phyloP scores from a whole-genome alignment of 1,140 invertebrate species.

The Colletes gigas region DNA sequence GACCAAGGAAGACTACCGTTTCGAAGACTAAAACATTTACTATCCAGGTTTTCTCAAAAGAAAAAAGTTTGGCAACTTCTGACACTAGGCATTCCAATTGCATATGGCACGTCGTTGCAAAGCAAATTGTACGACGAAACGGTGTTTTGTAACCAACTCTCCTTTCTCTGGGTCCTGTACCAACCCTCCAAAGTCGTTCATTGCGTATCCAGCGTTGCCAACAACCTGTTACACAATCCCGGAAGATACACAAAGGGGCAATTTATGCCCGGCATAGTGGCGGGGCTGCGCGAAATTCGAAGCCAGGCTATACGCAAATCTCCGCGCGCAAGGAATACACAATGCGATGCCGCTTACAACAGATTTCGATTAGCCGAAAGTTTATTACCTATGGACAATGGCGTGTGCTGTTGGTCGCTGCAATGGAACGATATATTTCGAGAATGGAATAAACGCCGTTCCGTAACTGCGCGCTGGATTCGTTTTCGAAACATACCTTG shows the following conservation, averaged over 20 bases:
- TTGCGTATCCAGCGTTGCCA: slow-evolving; percentile 51
- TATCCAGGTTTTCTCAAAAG: too few relatives aligned
- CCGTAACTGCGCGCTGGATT: background rate
- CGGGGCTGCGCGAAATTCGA: slow-evolving; percentile 32
- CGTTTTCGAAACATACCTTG: slow-evolving; percentile 22
- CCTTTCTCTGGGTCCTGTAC: background rate
- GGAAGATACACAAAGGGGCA: slow-evolving; percentile 55
- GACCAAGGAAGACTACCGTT: too few relatives aligned
- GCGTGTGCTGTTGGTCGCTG: background rate
- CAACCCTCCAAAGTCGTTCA: slow-evolving; percentile 25
- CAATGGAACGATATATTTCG: background rate
- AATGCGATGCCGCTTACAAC: slow-evolving; percentile 39
- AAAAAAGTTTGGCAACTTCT: too few relatives aligned
- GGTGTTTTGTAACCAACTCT: slow-evolving; percentile 31
- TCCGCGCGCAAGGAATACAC: slow-evolving; percentile 47
- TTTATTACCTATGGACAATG: slow-evolving; percentile 49
- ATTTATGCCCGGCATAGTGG: slow-evolving; percentile 45
- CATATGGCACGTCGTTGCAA: slow-evolving; percentile 30
- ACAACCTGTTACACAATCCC: slow-evolving; percentile 56
- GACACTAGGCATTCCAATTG: slow-evolving; percentile 26
- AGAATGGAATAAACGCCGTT: background rate
- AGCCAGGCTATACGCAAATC: slow-evolving; percentile 37
- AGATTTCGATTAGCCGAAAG: slow-evolving; percentile 51
- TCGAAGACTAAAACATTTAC: too few relatives aligned
- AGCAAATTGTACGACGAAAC: slow-evolving; percentile 34